Base-by-base conservation (phyloP, 92 coral and sea anemone genomes). In the Hydrozoanthus gracilis region DNA sequence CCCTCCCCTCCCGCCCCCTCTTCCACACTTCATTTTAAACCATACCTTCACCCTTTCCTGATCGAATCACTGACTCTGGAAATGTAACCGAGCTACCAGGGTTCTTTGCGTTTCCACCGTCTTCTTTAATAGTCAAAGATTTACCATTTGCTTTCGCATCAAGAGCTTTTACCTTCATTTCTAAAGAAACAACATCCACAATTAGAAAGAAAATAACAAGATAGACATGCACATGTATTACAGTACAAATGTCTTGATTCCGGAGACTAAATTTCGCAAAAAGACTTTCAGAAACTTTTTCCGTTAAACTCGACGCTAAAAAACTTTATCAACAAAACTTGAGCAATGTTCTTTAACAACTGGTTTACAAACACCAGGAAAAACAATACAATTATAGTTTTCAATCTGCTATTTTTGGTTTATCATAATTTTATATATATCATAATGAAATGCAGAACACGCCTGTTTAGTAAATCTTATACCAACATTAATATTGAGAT, bases 101-200 rank as follows among this genome's bases (percentile, higher is more conserved):
- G 48, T 3, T 14, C 62, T 65, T 46, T 9, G 61, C 14, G 47
- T 65, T 17, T 15, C 48, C 74, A 44, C 15, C 44, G 16, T 61
- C 72, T 39, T 80, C 85, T 18, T 45, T 80, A 11, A 80, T 20
- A 13, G 85, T 80, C 51, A 80, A 65, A 46, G 85, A 48, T 12
- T 80, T 66, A 17, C 18, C 15, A 12, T 9, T 65, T 48, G 73
- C 35, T 80, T 66, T 80, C 55, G 51, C 18, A 52, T 80, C 62
- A 69, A 80, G 55, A 66, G 85, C 47, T 17, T 18, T 80, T 7
- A 80, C 85, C 18, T 80, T 80, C 85, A 80, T 80, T 52, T 56
- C 82, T 77, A 13, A 52, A 52, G 15, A 72, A 58, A 8, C 64
- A 14, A 58, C 64, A 58, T 16, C 1, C 1, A 58, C 1, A 3